These are phyloP conservation scores for Speoplatyrhinus poulsoni DNA, from an alignment of 2,113 vertebrate species.

Conservation along the genomic window DNA sequence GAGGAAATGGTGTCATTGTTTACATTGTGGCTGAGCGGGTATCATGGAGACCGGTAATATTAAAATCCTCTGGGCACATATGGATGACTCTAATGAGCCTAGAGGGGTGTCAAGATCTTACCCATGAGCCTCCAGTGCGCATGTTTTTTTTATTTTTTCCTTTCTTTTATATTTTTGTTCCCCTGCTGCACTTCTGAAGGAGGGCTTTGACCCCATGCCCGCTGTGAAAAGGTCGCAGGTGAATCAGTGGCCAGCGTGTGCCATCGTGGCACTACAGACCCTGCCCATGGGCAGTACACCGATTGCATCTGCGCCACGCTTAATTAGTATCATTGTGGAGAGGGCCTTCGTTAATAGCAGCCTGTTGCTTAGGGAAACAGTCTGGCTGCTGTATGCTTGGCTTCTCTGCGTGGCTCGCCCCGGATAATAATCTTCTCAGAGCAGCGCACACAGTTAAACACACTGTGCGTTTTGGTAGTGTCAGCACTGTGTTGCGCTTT, in stretches of 20 bases:
- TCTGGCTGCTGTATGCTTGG: conserved; percentile 52
- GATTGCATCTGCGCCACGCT: conserved; percentile 63
- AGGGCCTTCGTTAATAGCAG: conserved; percentile 61
- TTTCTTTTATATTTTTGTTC: conserved; percentile 3
- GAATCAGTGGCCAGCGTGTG: conserved; percentile 51
- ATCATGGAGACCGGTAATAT: conserved; percentile 30
- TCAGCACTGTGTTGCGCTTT: background rate
- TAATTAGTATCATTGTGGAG: conserved; percentile 71
- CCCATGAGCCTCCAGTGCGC: conserved; percentile 33
- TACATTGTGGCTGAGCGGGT: conserved; percentile 25
- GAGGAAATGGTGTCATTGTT: conserved; percentile 25
- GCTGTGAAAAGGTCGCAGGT: conserved; percentile 71
- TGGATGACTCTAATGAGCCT: conserved; percentile 67
- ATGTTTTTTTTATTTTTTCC: too few relatives aligned
- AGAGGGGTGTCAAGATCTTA: conserved; percentile 49
- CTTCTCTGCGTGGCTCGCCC: conserved; percentile 42
- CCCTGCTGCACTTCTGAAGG: conserved; percentile 37
- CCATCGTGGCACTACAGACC: conserved; percentile 32
- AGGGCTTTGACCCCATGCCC: conserved; percentile 53
- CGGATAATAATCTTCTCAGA: conserved; percentile 53
- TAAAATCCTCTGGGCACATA: conserved; percentile 59
- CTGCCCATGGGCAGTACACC: conserved; percentile 51
- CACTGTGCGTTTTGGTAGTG: background rate
- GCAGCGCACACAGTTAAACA: conserved; percentile 23
- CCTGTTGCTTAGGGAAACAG: conserved; percentile 70